These are phyloP conservation scores for Oryzias curvinotus DNA, from an alignment of 2,113 vertebrate species.

Conservation along the genomic window DNA sequence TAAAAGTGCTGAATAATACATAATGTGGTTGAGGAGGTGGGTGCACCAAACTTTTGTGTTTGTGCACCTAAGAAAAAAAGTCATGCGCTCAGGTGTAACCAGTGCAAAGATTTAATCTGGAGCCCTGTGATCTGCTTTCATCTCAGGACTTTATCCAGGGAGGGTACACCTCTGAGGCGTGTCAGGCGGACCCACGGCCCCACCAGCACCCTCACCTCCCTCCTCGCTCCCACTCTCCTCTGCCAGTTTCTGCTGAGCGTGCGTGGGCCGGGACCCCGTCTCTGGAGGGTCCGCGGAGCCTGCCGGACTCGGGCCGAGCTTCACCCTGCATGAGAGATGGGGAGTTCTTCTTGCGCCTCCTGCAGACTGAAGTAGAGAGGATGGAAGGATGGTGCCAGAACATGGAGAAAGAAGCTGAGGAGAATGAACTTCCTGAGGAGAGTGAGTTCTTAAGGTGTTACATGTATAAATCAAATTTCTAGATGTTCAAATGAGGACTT, in stretches of 20 bases:
- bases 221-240: constrained; percentile 71
- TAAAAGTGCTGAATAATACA: too few relatives aligned
- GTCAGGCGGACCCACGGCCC: constrained; percentile 66
- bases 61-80: too few relatives aligned
- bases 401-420: constrained; percentile 95
- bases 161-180: constrained; percentile 82
- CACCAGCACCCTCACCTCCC: constrained; percentile 75
- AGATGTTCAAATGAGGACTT: constrained; percentile 10
- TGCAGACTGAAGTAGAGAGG: constrained; percentile 95
- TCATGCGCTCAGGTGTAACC: too few relatives aligned
- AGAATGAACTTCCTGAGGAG: constrained; percentile 93
- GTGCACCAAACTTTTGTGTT: too few relatives aligned
- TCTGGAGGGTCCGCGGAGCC: constrained; percentile 89
- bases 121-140: background rate
- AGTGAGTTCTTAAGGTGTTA: constrained; percentile 77
- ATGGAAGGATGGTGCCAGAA: constrained; percentile 98
- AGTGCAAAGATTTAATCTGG: too few relatives aligned
- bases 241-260: constrained; percentile 77
- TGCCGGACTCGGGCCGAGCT: constrained; percentile 91
- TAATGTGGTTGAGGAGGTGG: too few relatives aligned
- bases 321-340: constrained; percentile 94
- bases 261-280: constrained; percentile 79
- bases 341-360: constrained; percentile 94
- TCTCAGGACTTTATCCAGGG: constrained; percentile 82
- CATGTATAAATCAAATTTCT: background rate